A percentile compares a stretch with the other conserved stretches of the same genome.
These are phyloP conservation scores for Colletes collaris DNA, from an alignment of 2,888 invertebrate species.

Conservation along the genomic window DNA sequence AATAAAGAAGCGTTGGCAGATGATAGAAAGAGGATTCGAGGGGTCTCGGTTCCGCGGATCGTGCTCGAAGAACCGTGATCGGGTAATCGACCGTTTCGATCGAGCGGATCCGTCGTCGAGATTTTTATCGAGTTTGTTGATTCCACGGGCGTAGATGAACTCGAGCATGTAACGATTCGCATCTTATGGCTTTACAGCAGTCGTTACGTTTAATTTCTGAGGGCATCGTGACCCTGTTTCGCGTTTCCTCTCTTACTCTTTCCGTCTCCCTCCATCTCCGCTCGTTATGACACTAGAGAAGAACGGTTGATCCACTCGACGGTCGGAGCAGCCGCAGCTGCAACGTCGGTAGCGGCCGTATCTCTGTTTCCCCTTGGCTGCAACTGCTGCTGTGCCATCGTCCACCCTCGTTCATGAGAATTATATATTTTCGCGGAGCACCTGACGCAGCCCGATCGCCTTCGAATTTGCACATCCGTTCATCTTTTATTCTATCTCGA, in stretches of 20 bases:
- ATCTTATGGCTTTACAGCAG: slow-evolving; percentile 50
- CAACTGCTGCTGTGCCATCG: slow-evolving; percentile 45
- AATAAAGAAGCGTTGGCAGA: too few relatives aligned
- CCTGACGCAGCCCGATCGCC: slow-evolving; percentile 61
- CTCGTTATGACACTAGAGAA: slow-evolving; percentile 59
- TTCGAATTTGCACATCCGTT: slow-evolving; percentile 55
- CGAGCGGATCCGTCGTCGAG: too few relatives aligned
- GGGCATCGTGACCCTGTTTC: slow-evolving; percentile 58
- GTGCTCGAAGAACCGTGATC: too few relatives aligned
- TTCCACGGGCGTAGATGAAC: slow-evolving; percentile 47
- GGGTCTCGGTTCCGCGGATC: too few relatives aligned
- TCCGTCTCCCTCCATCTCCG: slow-evolving; percentile 28
- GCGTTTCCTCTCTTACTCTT: slow-evolving; percentile 15
- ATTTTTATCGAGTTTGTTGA: slow-evolving; percentile 18
- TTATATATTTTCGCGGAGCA: slow-evolving; percentile 48
- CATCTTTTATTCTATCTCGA: slow-evolving; percentile 40
- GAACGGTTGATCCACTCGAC: slow-evolving; percentile 64
- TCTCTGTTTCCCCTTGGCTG: slow-evolving; percentile 27
- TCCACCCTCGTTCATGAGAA: slow-evolving; percentile 49
- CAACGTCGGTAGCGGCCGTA: slow-evolving; percentile 35
- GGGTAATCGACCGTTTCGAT: too few relatives aligned
- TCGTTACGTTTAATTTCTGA: slow-evolving; percentile 67
- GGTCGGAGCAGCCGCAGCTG: slow-evolving; percentile 64
- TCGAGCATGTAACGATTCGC: slow-evolving; percentile 41
- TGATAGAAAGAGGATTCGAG: too few relatives aligned